Evolutionary conservation across 2,113 vertebrate species (phyloP), one percentile per base, ranked within the genome.

Genomic region (Camelus dromedarius): DNA sequence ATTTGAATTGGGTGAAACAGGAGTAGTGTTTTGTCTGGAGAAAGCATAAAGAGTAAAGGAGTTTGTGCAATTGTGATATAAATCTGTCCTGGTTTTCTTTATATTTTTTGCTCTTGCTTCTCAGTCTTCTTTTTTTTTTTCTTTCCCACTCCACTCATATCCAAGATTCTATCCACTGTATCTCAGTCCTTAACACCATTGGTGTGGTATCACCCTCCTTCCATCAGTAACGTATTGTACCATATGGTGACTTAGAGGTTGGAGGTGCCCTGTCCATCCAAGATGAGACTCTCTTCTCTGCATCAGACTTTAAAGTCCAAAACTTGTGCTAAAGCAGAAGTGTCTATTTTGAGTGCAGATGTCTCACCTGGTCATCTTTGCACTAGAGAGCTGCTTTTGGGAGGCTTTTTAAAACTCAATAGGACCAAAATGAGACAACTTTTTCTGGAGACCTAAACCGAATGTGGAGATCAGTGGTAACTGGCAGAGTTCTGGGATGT

Each of bases 401-500:
- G 32, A 20, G 50, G 30, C n/a, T 76, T 85, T 62, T 92, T 35
- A 94, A 94, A 73, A 86, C 5, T 92, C 32, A 50, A 1, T 2
- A 28, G 62, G 30, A 60, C 28, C 52, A 12, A 58, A 97, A 64
- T 75, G 88, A 69, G 50, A 54, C 4, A 28, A 18, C 8, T 58
- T 62, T 72, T 38, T 91, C 28, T 77, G 67, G 52, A 79, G 16
- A 66, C 42, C 5, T 76, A 85, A 95, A 60, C 42, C 24, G 50
- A 52, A 84, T 73, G 32, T 92, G 38, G 35, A 90, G 79, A 80
- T 77, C 19, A 48, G 28, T 54, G 93, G 69, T 73, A 92, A 89
- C 62, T 85, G 83, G 5, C 42, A 42, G 20, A 50, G 3, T 76
- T 48, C n/a, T 81, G 28, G 35, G 35, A 69, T 89, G 91, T 92